Percentiles rank a stretch among this genome's conserved stretches.
These are phyloP conservation scores for Rhagonycha fulva DNA, from an alignment of 2,888 invertebrate species.

Conservation along the genomic window DNA sequence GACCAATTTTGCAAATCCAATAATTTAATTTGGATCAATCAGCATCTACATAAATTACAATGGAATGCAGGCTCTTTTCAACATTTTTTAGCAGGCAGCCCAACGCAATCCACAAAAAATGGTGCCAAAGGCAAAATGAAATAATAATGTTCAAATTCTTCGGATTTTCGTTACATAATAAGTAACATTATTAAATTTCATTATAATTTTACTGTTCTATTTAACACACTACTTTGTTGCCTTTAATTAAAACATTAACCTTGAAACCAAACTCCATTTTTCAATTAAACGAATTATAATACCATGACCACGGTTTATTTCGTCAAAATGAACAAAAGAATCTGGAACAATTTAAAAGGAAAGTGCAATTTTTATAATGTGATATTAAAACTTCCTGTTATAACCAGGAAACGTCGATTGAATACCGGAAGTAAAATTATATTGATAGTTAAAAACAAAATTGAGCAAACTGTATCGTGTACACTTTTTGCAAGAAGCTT, in stretches of 20 bases:
- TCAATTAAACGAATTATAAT: background rate
- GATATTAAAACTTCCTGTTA: background rate
- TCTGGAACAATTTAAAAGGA: background rate
- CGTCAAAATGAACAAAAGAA: background rate
- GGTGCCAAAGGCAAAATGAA: no score
- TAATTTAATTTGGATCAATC: no score
- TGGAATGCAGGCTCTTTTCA: no score
- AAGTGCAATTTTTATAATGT: background rate
- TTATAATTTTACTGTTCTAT: background rate
- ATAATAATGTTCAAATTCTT: background rate
- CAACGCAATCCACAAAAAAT: no score
- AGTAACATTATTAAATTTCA: background rate
- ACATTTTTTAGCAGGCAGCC: no score
- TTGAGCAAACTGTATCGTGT: background rate
- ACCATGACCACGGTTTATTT: background rate
- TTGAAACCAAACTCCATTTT: background rate
- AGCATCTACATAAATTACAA: no score
- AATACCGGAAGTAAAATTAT: constrained; percentile 6
- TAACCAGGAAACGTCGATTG: background rate
- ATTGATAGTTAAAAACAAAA: background rate
- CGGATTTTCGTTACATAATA: background rate
- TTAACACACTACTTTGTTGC: background rate
- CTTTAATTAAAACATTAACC: background rate
- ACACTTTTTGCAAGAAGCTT: background rate
- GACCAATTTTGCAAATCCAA: no score